These are phyloP conservation scores for Idaea dimidiata DNA, from an alignment of 2,888 invertebrate genomes.

Conservation along the genomic window DNA sequence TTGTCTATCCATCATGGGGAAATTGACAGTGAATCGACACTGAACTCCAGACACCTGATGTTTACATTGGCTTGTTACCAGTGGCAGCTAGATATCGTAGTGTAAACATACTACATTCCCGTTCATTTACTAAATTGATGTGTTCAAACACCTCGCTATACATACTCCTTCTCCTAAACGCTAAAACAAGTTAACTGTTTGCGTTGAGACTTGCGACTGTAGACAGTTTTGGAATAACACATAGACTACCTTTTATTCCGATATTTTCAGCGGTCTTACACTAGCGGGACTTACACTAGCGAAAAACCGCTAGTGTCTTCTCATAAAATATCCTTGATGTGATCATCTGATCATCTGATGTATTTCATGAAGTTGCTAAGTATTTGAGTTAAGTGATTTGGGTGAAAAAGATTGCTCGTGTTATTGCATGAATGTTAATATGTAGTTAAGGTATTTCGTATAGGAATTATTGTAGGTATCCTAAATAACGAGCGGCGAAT, in stretches of 20 bases:
- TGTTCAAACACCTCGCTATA: slow-evolving; percentile 23
- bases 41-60: not conserved
- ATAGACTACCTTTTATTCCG: no score
- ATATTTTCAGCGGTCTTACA: no score
- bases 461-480: no score
- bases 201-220: no score
- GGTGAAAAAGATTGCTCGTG: not conserved
- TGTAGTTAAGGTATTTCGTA: no score
- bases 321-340: not conserved
- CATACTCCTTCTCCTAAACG: slow-evolving; percentile 4
- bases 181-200: no score
- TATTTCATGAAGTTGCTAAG: not conserved
- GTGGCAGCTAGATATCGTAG: not conserved
- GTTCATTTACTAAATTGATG: slow-evolving; percentile 22
- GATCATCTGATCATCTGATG: no score
- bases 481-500: no score
- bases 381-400: not conserved
- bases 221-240: no score
- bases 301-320: no score
- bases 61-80: not conserved
- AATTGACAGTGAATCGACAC: not conserved
- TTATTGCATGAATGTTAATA: no score
- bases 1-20: not conserved
- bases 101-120: slow-evolving; percentile 11
- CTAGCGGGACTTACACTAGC: no score